Evolutionary conservation across 2,113 vertebrate genomes (phyloP).

Genomic region (Phaethon lepturus): DNA sequence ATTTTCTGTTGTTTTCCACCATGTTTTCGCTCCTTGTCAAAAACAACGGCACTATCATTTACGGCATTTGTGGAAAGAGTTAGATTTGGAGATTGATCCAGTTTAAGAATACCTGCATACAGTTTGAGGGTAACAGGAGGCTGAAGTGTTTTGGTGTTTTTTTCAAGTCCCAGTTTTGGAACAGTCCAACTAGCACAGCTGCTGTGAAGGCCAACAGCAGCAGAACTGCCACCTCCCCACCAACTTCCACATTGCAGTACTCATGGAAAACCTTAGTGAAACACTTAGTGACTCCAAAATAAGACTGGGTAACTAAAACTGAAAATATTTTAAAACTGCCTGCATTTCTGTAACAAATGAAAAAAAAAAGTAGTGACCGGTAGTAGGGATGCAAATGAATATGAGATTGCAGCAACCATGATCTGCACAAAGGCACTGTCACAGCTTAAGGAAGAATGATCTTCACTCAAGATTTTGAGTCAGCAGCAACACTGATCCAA

Average conservation of each 20-base stretch:
- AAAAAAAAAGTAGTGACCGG: not conserved
- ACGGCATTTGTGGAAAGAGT: not conserved
- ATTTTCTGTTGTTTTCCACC: not conserved
- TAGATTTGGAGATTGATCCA: not conserved
- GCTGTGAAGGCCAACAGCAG: not conserved
- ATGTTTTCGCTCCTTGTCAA: fast-evolving
- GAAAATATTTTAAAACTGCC: not conserved
- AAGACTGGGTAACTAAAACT: not conserved
- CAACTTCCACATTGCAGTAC: not conserved
- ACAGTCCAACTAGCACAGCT: not conserved
- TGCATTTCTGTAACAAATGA: not conserved
- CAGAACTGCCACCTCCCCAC: not conserved
- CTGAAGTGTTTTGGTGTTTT: not conserved
- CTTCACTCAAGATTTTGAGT: not conserved
- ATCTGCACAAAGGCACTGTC: not conserved
- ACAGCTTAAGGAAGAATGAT: not conserved
- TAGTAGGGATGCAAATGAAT: not conserved
- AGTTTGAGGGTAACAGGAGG: not conserved
- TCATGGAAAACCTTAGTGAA: not conserved
- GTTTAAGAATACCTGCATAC: not conserved
- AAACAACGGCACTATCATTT: not conserved
- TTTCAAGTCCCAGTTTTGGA: not conserved
- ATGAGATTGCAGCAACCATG: not conserved
- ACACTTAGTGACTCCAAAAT: not conserved
- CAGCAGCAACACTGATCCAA: not conserved